A percentile compares a stretch with the other conserved stretches of the same genome.
These are phyloP conservation scores for Anoplophora glabripennis DNA, from an alignment of 1,140 invertebrate genomes.

Conservation along the genomic window DNA sequence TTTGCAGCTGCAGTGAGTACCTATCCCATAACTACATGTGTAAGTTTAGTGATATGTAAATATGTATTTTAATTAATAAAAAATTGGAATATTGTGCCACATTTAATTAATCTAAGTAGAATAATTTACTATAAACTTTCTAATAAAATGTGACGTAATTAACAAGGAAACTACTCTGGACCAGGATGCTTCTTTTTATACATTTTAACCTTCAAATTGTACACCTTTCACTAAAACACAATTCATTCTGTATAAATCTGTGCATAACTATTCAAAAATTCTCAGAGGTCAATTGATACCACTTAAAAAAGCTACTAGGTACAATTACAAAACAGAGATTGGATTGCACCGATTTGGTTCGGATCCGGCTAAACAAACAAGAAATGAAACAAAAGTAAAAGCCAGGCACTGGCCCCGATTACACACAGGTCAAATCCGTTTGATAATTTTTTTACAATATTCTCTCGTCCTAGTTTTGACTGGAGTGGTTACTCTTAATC, in stretches of 20 bases:
- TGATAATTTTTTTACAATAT: slow-evolving; percentile 27
- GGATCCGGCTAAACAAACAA: slow-evolving; percentile 14
- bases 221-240: slow-evolving; percentile 25
- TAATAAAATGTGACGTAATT: slow-evolving; percentile 12
- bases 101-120: too few species aligned
- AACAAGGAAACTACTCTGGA: slow-evolving; percentile 19
- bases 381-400: slow-evolving; percentile 34
- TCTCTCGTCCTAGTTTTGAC: slow-evolving; percentile 32
- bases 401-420: slow-evolving; percentile 29
- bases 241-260: slow-evolving; percentile 2
- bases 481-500: not conserved
- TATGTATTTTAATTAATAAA: too few species aligned
- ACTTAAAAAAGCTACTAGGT: slow-evolving; percentile 14
- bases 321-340: not conserved
- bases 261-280: slow-evolving; percentile 7
- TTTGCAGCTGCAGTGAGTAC: not conserved
- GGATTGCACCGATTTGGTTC: not conserved
- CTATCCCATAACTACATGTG: too few species aligned
- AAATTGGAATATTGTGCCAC: too few species aligned
- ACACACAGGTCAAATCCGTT: slow-evolving; percentile 36
- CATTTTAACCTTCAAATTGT: slow-evolving; percentile 31
- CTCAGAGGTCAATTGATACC: not conserved
- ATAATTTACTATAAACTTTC: not conserved
- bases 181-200: slow-evolving; percentile 40
- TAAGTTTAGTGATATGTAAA: not conserved